Conservation (phyloP, 2,113 vertebrate genomes). For the Bombycilla garrulus region DNA sequence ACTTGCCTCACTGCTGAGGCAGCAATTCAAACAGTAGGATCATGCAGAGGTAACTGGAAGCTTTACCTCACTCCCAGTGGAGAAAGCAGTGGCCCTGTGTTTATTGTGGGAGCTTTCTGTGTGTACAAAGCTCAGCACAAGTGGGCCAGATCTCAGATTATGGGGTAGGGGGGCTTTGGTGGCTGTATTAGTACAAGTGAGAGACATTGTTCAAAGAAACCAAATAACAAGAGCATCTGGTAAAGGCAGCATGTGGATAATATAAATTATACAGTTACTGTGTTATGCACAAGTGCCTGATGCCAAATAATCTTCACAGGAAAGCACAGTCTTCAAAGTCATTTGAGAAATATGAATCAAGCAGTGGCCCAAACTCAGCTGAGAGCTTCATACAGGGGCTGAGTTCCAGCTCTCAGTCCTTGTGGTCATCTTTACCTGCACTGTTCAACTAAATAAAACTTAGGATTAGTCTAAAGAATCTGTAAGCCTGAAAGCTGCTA, state of each 20-base stretch:
- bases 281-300: not conserved
- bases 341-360: not conserved
- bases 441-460: not conserved
- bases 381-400: not conserved
- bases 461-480: not conserved
- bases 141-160: not conserved
- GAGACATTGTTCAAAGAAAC: not conserved
- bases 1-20: slow-evolving; percentile 40
- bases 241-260: not conserved
- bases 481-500: not conserved
- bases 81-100: not conserved
- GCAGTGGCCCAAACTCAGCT: not conserved
- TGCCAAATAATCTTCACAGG: not conserved
- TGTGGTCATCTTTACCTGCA: not conserved
- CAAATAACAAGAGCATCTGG: not conserved
- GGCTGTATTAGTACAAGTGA: not conserved
- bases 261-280: not conserved
- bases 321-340: not conserved
- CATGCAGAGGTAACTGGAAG: not conserved
- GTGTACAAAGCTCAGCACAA: not conserved
- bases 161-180: not conserved
- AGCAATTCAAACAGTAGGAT: slow-evolving; percentile 7
- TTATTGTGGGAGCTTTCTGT: not conserved
- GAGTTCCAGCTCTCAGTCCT: not conserved
- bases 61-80: not conserved